phyloP scores from a whole-genome alignment of 2,797 vertebrate genomes.

The Limosa lapponica region DNA sequence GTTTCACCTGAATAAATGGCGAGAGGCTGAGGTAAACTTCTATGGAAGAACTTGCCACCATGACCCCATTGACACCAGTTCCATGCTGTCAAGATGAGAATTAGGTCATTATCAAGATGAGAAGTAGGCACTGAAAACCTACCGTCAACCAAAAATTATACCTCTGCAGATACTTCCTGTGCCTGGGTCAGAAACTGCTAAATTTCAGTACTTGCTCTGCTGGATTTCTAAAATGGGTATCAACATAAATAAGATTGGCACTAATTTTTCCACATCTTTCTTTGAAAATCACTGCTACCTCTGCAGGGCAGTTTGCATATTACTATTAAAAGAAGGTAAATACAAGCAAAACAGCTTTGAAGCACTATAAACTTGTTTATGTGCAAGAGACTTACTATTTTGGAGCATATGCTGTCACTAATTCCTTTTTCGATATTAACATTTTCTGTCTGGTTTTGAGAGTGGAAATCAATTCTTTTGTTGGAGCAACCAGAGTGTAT shows the following conservation, averaged over 20 bases:
- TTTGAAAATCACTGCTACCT: background rate
- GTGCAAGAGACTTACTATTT: background rate
- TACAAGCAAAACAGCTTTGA: background rate
- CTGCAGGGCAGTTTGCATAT: background rate
- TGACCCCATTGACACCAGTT: background rate
- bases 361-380: background rate
- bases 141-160: background rate
- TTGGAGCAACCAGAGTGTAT: background rate
- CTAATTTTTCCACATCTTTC: background rate
- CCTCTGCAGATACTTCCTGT: background rate
- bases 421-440: background rate
- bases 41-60: background rate
- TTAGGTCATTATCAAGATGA: background rate
- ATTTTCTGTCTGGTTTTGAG: background rate
- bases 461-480: background rate
- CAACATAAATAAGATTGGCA: background rate
- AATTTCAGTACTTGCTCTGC: background rate
- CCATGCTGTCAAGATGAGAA: background rate
- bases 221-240: background rate
- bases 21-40: background rate
- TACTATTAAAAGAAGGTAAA: background rate
- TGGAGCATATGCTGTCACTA: background rate
- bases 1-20: background rate
- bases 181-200: background rate
- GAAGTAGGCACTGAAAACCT: background rate